Base-by-base conservation (phyloP, 2,113 vertebrate genomes). In the Chitala chitala region DNA sequence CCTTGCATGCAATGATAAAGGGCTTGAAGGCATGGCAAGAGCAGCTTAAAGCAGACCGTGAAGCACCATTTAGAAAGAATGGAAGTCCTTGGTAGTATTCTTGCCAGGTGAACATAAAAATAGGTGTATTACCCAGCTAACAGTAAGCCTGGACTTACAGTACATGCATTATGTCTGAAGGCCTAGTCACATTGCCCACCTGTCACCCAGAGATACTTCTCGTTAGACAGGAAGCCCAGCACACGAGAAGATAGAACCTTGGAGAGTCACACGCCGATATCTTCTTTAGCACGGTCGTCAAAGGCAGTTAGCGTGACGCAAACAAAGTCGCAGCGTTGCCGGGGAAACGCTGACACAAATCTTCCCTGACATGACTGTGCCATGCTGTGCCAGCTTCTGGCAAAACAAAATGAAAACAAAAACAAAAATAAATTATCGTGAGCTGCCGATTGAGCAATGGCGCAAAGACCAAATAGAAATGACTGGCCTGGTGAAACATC, bases 361-460 rank as follows among this genome's bases (percentile, higher is more conserved):
- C 68, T 51, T 69, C 68, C 36, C 46, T 53, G 68, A 69, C 68
- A 69, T 3, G 68, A 33, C 46, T 69, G 68, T 69, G 68, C 46
- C 44, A 36, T 17, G 20, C 17, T 20, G 3, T 29, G 29, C 68
- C 68, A 53, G 15, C 48, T 33, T 9, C 68, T 31, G 29, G 53
- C 6, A 50, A 53, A 36, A 17, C 10, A 29, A 22, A 51, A 46
- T 17, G 8, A 69, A 69, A 69, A 31, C 26, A 69, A 69, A 31
- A 53, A 31, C 8, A 53, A n/a, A 69, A n/a, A 51, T 66, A 44
- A 44, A 46, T 66, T 29, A 20, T 69, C 33, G 15, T 69, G n/a
- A 17, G 10, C 8, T 20, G 40, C 46, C 64, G 26, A 51, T 69
- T 50, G 13, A 69, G 8, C 31, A 9, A 7, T 6, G 40, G 29